Conservation (phyloP, 2,797 vertebrate species). For the Sandelia bainsii region DNA sequence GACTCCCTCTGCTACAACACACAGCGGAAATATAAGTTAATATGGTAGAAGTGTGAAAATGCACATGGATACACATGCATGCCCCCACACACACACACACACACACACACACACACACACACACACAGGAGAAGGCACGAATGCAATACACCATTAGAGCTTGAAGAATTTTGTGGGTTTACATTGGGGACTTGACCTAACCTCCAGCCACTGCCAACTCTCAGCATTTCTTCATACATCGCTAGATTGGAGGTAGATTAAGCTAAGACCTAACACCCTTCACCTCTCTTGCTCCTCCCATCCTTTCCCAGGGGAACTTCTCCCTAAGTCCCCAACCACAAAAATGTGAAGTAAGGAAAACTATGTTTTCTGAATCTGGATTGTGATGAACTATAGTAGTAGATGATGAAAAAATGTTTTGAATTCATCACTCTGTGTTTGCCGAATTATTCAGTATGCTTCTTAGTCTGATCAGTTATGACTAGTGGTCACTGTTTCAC, state of each 20-base stretch:
- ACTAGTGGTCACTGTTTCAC: constrained; percentile 24
- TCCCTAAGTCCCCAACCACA: constrained; percentile 32
- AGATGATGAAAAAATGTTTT: constrained; percentile 6
- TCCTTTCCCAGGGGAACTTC: not conserved
- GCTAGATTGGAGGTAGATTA: constrained; percentile 85
- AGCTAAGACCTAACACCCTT: constrained; percentile 58
- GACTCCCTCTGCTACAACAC: constrained; percentile 31
- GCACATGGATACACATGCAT: constrained; percentile 40
- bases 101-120: constrained; percentile 28
- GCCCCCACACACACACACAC: constrained; percentile 29
- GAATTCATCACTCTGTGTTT: constrained; percentile 6
- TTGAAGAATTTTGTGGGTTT: constrained; percentile 89
- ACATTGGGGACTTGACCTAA: constrained; percentile 89
- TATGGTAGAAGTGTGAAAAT: constrained; percentile 75
- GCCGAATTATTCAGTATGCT: not conserved
- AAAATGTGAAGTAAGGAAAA: constrained; percentile 21
- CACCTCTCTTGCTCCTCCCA: constrained; percentile 38
- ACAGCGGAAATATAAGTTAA: constrained; percentile 74
- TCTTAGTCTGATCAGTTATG: constrained; percentile 17
- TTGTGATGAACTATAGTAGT: constrained; percentile 14
- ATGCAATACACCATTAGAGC: constrained; percentile 85
- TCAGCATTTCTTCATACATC: constrained; percentile 88
- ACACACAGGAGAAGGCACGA: constrained; percentile 74
- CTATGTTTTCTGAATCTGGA: constrained; percentile 6
- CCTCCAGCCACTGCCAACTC: constrained; percentile 84